Evolutionary conservation across 2,888 invertebrate species (phyloP).

Genomic region (Agelastica alni): DNA sequence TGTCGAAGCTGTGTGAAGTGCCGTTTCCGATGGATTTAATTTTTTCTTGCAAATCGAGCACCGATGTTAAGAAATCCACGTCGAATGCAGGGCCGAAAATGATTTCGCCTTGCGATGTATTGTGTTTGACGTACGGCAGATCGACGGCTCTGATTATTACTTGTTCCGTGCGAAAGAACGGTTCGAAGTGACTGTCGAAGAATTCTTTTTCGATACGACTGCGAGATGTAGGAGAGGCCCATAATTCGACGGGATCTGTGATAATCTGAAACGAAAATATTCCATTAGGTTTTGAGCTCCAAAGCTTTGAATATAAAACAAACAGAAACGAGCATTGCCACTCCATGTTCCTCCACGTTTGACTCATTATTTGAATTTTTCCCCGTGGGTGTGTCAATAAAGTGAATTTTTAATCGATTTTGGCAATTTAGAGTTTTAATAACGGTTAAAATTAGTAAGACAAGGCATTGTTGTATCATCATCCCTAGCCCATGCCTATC

Average conservation of each 20-base stretch:
- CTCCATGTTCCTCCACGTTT: too few species aligned
- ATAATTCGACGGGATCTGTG: constrained; percentile 94
- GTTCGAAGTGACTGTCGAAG: constrained; percentile 92
- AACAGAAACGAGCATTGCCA: too few species aligned
- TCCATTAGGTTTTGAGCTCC: too few species aligned
- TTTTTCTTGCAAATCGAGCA: constrained; percentile 72
- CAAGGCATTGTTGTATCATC: too few species aligned
- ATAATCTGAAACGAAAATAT: constrained; percentile 33
- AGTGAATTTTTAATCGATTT: too few species aligned
- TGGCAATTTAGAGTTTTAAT: too few species aligned
- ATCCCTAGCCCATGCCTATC: too few species aligned
- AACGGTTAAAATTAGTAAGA: too few species aligned
- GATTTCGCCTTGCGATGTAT: constrained; percentile 67
- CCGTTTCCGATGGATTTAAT: constrained; percentile 63
- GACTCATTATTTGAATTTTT: too few species aligned
- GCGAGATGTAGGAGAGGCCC: constrained; percentile 89
- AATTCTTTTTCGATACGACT: constrained; percentile 86
- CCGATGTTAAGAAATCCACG: constrained; percentile 73
- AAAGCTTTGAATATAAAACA: too few species aligned
- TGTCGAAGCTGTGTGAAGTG: constrained; percentile 66
- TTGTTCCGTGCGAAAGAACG: constrained; percentile 88
- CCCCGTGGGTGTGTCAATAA: too few species aligned
- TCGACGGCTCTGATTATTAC: constrained; percentile 79
- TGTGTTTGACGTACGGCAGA: constrained; percentile 67
- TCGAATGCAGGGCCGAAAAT: constrained; percentile 87